Percentiles rank a stretch among this genome's conserved stretches.
These are phyloP conservation scores for Anolis apletophallus DNA, from an alignment of 2,797 vertebrate species.

Conservation along the genomic window DNA sequence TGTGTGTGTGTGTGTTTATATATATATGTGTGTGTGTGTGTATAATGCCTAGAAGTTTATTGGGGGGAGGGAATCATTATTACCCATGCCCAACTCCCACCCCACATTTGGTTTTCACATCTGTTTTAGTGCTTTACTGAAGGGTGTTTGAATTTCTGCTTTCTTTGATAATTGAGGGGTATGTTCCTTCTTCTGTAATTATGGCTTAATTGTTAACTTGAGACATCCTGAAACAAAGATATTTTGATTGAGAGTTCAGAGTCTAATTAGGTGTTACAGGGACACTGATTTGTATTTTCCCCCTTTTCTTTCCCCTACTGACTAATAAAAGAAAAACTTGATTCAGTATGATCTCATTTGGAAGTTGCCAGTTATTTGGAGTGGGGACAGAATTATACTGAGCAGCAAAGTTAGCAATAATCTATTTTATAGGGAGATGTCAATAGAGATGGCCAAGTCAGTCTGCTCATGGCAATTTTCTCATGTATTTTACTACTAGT, in stretches of 20 bases:
- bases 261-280: not conserved
- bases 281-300: not conserved
- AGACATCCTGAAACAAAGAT: not conserved
- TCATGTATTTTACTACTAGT: not conserved
- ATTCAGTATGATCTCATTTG: not conserved
- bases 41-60: no score
- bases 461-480: not conserved
- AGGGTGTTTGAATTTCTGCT: not conserved
- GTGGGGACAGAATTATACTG: not conserved
- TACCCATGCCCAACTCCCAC: no score
- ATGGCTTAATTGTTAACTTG: not conserved
- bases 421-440: not conserved
- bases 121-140: not conserved
- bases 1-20: no score
- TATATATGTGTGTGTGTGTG: no score
- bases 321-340: not conserved
- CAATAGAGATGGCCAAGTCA: not conserved
- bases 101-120: no score
- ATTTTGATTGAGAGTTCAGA: not conserved
- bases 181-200: not conserved
- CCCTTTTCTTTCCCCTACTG: no score
- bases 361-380: not conserved
- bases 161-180: no score
- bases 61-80: no score
- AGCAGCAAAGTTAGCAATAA: not conserved